Conservation (phyloP, 2,888 invertebrate genomes). For the Pinctada fucata region DNA sequence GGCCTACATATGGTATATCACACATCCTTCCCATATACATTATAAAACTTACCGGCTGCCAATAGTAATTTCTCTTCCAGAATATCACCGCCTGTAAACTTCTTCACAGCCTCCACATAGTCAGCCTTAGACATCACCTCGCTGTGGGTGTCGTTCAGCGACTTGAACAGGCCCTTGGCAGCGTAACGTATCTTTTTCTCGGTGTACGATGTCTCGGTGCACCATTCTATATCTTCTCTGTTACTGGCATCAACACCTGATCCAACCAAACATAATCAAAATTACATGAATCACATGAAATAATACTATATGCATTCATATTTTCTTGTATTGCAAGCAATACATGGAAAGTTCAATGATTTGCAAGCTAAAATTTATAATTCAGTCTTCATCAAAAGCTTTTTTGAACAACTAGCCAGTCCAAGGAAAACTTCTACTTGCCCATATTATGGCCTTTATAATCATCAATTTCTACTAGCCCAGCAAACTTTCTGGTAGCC, state of each 20-base stretch:
- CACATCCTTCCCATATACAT: neutral
- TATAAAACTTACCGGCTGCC: conserved; percentile 64
- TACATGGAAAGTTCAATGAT: neutral
- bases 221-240: conserved; percentile 85
- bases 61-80: conserved; percentile 68
- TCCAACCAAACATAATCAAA: neutral
- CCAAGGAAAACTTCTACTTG: neutral
- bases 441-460: too few relatives aligned
- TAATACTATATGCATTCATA: neutral
- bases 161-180: conserved; percentile 90
- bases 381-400: neutral
- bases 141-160: conserved; percentile 82
- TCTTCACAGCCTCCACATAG: conserved; percentile 77
- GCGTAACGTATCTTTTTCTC: conserved; percentile 93
- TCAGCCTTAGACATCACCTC: conserved; percentile 81
- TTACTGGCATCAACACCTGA: conserved; percentile 85
- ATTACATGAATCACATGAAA: too few relatives aligned
- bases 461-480: too few relatives aligned
- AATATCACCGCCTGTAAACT: conserved; percentile 59
- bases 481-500: too few relatives aligned
- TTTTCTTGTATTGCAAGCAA: neutral
- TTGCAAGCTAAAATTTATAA: too few relatives aligned
- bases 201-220: conserved; percentile 89
- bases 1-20: neutral
- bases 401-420: neutral